Evolutionary conservation across 2,113 vertebrate species (phyloP).

Genomic region (Proterorhinus semilunaris): DNA sequence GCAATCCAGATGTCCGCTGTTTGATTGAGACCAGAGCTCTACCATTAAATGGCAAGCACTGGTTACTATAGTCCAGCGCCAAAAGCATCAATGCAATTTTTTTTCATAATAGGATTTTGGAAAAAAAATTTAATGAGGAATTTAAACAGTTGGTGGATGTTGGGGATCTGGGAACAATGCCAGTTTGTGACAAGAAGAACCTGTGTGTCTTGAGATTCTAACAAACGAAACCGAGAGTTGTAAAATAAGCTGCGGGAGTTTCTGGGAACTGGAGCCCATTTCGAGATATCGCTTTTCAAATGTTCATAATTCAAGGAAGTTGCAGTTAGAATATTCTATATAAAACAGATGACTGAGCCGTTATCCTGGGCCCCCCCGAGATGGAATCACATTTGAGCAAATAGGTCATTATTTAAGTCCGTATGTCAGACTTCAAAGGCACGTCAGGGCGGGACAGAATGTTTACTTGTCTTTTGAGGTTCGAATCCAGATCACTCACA

Average conservation of each 20-base stretch:
- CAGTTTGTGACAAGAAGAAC: slow-evolving; percentile 55
- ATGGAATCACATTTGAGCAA: slow-evolving; percentile 44
- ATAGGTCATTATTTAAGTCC: slow-evolving; percentile 37
- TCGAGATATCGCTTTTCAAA: not conserved
- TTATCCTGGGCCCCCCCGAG: slow-evolving; percentile 17
- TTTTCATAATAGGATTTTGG: slow-evolving; percentile 34
- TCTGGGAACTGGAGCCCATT: not conserved
- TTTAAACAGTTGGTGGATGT: slow-evolving; percentile 41
- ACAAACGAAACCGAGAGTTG: slow-evolving; percentile 21
- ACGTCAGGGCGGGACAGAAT: slow-evolving; percentile 26
- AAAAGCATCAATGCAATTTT: slow-evolving; percentile 35
- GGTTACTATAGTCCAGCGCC: slow-evolving; percentile 66
- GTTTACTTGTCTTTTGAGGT: slow-evolving; percentile 50
- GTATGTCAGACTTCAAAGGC: slow-evolving; percentile 46
- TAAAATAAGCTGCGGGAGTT: not conserved
- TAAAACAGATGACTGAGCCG: slow-evolving; percentile 22
- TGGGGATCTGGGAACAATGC: slow-evolving; percentile 53
- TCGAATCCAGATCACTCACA: slow-evolving; percentile 45
- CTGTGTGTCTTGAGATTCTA: slow-evolving; percentile 73
- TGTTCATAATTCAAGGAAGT: slow-evolving; percentile 1
- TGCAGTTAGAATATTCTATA: slow-evolving; percentile 21
- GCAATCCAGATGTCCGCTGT: slow-evolving; percentile 82
- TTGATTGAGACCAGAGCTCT: slow-evolving; percentile 87
- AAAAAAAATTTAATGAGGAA: slow-evolving; percentile 63
- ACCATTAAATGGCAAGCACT: slow-evolving; percentile 78